Conservation (phyloP, 2,797 vertebrate species). For the Oreochromis mossambicus region DNA sequence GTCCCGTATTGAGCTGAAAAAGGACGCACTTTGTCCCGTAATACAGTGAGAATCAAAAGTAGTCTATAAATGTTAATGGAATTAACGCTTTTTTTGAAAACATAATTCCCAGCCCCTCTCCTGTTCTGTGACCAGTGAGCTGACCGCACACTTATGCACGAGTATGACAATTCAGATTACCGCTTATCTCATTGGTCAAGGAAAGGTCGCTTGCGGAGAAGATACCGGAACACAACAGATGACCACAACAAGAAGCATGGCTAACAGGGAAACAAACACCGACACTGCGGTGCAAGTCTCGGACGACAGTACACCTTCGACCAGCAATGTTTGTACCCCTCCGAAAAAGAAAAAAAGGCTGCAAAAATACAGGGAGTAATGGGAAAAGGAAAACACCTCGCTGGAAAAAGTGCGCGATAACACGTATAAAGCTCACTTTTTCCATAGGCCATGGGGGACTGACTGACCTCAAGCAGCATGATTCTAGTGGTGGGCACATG, state of each 20-base stretch:
- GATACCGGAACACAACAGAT: not conserved
- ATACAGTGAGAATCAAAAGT: no score
- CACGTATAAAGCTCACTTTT: not conserved
- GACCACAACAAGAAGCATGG: not conserved
- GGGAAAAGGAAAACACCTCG: not conserved
- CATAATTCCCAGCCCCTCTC: no score
- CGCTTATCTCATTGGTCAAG: not conserved
- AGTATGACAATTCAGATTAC: not conserved
- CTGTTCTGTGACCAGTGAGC: no score
- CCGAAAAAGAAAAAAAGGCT: rapidly evolving
- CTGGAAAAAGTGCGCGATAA: not conserved
- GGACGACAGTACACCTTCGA: not conserved
- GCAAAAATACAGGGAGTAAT: not conserved
- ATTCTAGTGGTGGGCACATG: not conserved
- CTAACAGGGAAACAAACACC: not conserved
- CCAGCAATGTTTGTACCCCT: not conserved
- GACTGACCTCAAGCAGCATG: not conserved
- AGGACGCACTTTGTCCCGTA: no score
- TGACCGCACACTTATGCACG: no score
- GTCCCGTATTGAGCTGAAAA: no score
- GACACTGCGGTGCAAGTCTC: not conserved
- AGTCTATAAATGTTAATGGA: no score
- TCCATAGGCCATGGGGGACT: not conserved
- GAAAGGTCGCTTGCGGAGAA: rapidly evolving
- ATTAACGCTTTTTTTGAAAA: no score